Base-by-base conservation (phyloP, 2,113 vertebrate genomes). In the Pseudois nayaur region DNA sequence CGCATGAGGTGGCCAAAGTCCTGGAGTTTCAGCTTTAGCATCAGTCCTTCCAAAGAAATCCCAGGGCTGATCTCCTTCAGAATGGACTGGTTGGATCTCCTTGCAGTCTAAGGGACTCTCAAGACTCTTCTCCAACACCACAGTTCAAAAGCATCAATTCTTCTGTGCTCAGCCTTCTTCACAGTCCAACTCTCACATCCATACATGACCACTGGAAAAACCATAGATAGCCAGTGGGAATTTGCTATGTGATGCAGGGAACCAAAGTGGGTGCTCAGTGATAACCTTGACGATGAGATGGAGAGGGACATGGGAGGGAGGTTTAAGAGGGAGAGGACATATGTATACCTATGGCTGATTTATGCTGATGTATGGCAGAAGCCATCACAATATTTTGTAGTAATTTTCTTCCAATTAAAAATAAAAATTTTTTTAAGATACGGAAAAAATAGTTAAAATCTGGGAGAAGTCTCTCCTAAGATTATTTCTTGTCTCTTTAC, bases 401-500 rank as follows among this genome's bases (percentile, higher is more conserved):
- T 76, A 76, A 76, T 76, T 76, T 43, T 76, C 40, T 43, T 43
- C 13, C 13, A 76, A 27, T 27, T 43, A 43, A 76, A 76, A 27
- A 8, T 43, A 25, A 43, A 43, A 25, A 0, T 1, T 40, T 36
- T 36, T 36, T 36, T 12, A 0, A 67, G 8, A 52, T 45, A 31
- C 13, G 23, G 36, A 81, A 64, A 48, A 79, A 62, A 62, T 40
- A 11, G n/a, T 82, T 52, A 31, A 91, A 82, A 48, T 82, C 23
- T 82, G 25, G 33, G 9, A 82, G 40, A 3, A 31, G 60, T 82
- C 23, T 81, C 11, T 48, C 16, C 16, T 64, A 59, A 91, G 25
- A 62, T 52, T 81, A 52, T 16, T 81, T 82, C 43, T 40, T 82
- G 27, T 82, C 25, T 82, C 33, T 81, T 33, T 59, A 36, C 12